Conservation (phyloP, 2,113 vertebrate species). For the Sylvilagus bachmani region DNA sequence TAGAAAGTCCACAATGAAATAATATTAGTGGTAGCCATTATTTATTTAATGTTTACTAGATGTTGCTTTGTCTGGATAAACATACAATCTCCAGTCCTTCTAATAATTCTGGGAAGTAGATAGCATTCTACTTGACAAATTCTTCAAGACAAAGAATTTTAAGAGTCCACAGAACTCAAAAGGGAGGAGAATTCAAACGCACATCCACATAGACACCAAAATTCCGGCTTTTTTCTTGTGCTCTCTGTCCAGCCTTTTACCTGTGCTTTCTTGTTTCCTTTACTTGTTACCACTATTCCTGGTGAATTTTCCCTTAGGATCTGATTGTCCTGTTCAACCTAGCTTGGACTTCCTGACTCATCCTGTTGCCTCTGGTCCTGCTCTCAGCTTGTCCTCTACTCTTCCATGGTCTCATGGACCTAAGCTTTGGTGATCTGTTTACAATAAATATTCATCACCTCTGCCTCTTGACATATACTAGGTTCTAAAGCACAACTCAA, state of each 20-base stretch:
- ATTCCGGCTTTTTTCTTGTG: background rate
- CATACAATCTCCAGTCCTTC: background rate
- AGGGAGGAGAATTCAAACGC: background rate
- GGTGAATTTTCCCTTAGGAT: conserved; percentile 13
- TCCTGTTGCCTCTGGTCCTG: background rate
- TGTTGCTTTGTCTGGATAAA: background rate
- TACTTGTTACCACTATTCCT: background rate
- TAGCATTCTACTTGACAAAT: conserved; percentile 4
- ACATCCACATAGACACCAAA: background rate
- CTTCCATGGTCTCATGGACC: background rate
- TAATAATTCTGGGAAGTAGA: background rate
- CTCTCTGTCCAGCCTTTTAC: background rate
- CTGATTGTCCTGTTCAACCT: background rate
- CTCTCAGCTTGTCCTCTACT: background rate
- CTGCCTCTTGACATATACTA: background rate
- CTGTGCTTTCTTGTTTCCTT: conserved; percentile 25
- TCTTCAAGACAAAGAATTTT: conserved; percentile 24
- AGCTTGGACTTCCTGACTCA: background rate
- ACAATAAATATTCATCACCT: background rate
- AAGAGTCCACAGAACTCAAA: background rate
- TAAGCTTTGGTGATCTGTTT: conserved; percentile 7
- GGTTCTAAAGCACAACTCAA: background rate
- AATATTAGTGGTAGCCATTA: background rate
- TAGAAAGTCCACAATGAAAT: background rate
- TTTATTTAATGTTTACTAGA: conserved; percentile 35